Base-by-base conservation (phyloP, 2,113 vertebrate genomes). In the Willisornis vidua region DNA sequence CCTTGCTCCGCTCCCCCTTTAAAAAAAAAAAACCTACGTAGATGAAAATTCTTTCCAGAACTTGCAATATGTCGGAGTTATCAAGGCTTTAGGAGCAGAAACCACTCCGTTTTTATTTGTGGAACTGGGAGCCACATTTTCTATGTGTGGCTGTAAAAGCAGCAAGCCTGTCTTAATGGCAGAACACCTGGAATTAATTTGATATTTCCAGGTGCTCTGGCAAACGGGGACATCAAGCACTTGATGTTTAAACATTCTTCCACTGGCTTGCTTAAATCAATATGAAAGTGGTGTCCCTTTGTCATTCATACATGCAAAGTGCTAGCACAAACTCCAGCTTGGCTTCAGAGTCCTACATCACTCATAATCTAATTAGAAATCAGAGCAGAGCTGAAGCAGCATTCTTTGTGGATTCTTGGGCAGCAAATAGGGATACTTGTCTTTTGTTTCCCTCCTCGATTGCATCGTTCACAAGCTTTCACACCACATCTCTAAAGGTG, bases 1-100 rank as follows among this genome's bases (percentile, higher is more conserved):
- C 37, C 51, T 67, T 0, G 0, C 75, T 92, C 70, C 74, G 78
- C 89, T 90, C 80, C 90, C 95, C 89, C 41, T 43, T 96, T 97
- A 5, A 22, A 75, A 89, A 82, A 91, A 95, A 97, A 97, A 96
- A 97, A 75, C 94, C 96, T 89, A 78, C 48, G 94, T 97, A 97
- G 97, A 97, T 98, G 97, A 97, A 98, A 97, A 97, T 98, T 98
- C 97, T 97, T 97, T 97, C 97, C 91, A 96, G 96, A 94, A 89
- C 90, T 97, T 92, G 95, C 96, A 96, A 97, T 88, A 97, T 96
- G 93, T 95, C 80, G 77, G 96, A 95, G 70, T 96, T 96, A 97
- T 96, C 92, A n/a, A 94, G 86, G 92, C 66, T 92, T 75, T 85
- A 89, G 75, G 87, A 93, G 88, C 78, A 94, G 77, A 94, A 94